Percentiles rank a stretch among this genome's conserved stretches.
Evolutionary conservation across 2,888 invertebrate genomes (phyloP).

Genomic region (Eupithecia subfuscata): DNA sequence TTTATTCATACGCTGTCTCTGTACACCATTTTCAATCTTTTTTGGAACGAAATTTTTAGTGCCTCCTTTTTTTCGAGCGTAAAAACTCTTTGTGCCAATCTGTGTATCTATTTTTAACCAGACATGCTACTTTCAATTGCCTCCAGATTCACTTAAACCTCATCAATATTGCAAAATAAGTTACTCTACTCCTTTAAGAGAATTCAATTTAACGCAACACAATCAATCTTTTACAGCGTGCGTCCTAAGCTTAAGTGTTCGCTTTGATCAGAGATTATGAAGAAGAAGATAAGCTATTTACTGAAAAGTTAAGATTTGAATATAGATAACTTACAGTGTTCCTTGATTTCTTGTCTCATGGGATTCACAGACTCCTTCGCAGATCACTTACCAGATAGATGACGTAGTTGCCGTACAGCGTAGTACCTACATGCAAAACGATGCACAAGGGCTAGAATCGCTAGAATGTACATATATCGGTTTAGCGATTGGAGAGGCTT

Average conservation of each 20-base stretch:
- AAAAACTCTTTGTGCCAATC: not conserved
- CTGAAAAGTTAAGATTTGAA: not conserved
- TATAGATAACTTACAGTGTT: not conserved
- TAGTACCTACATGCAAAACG: not conserved
- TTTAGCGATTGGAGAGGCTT: not conserved
- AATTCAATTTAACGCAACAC: slow-evolving; percentile 44
- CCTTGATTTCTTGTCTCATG: not conserved
- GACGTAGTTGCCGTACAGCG: too few relatives aligned
- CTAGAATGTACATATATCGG: not conserved
- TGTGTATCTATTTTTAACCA: slow-evolving; percentile 1
- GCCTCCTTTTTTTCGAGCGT: not conserved
- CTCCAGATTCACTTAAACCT: slow-evolving; percentile 33
- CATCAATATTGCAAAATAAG: slow-evolving; percentile 40
- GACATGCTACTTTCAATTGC: not conserved
- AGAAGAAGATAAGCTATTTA: slow-evolving; percentile 3
- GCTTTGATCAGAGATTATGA: slow-evolving; percentile 29
- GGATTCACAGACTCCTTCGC: not conserved
- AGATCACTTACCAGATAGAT: not conserved
- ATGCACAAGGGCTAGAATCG: too few relatives aligned
- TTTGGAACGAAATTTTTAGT: not conserved
- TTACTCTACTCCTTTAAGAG: slow-evolving; percentile 33
- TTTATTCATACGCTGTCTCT: slow-evolving; percentile 19
- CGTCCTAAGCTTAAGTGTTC: slow-evolving; percentile 38
- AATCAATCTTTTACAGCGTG: slow-evolving; percentile 42
- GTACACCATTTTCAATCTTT: not conserved